Evolutionary conservation across 2,113 vertebrate genomes (phyloP).

Genomic region (Eretmochelys imbricata): DNA sequence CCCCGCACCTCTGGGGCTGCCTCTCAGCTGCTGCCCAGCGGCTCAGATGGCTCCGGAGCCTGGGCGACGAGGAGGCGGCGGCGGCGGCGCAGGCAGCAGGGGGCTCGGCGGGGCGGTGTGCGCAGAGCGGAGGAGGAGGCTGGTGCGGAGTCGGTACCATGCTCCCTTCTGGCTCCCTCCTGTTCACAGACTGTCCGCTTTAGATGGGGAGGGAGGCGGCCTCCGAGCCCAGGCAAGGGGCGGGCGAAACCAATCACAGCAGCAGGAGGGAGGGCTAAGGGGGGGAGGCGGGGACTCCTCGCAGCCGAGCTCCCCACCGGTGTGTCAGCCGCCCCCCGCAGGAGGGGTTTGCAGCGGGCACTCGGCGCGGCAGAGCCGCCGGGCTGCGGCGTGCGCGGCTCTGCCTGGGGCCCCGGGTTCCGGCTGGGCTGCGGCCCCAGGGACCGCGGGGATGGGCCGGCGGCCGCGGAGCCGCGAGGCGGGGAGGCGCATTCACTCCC

Average conservation of each 20-base stretch:
- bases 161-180: slow-evolving; percentile 81
- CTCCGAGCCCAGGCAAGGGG: slow-evolving; percentile 64
- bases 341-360: neutral
- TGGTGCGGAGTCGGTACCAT: slow-evolving; percentile 75
- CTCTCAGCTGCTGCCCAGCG: slow-evolving; percentile 47
- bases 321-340: slow-evolving; percentile 4
- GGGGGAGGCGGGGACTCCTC: slow-evolving; percentile 48
- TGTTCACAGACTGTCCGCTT: slow-evolving; percentile 72
- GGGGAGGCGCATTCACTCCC: neutral
- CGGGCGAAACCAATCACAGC: slow-evolving; percentile 64
- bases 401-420: neutral
- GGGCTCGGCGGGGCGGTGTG: slow-evolving; percentile 26
- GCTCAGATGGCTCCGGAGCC: slow-evolving; percentile 34
- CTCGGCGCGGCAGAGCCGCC: neutral
- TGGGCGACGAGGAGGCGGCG: slow-evolving; percentile 34
- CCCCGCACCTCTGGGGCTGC: slow-evolving; percentile 12
- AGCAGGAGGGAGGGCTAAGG: slow-evolving; percentile 58
- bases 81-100: slow-evolving; percentile 45
- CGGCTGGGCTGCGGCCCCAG: neutral
- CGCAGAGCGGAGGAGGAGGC: slow-evolving; percentile 37
- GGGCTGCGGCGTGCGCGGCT: neutral
- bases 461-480: neutral
- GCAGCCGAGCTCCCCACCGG: neutral
- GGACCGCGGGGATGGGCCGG: neutral
- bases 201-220: slow-evolving; percentile 77